Evolutionary conservation across 2,113 vertebrate genomes (phyloP), one percentile per base, ranked within the genome.

Genomic region (Zosterops borbonicus): DNA sequence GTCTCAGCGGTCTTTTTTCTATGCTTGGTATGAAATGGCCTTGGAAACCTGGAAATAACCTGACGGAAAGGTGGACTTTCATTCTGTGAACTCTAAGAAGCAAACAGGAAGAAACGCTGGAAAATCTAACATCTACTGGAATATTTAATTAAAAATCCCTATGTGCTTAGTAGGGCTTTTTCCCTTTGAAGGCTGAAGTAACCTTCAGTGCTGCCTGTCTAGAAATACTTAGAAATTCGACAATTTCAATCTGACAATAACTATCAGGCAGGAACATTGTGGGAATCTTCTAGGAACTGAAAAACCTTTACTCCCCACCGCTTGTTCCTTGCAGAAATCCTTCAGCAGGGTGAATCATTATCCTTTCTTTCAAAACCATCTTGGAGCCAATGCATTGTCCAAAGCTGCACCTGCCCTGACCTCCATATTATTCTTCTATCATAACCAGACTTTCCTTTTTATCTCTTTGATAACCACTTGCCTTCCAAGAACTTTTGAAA

Each of bases 401-500:
- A 74, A 71, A 94, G 70, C 90, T 60, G 79, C 86, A 52, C 78
- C 80, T 78, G 39, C 73, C 70, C 90, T 95, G 95, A 96, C 80
- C 94, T 95, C 83, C 28, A 6, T 27, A 75, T 77, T 78, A 83
- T 84, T 93, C 92, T 73, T 74, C 74, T 95, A 37, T 93, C 67
- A 39, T 24, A 92, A 47, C 70, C 65, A 87, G 76, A 49, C 59
- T 96, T 92, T 50, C 64, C 47, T 92, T 94, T 90, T 90, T 50
- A 86, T 70, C 56, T 59, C 80, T 95, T 94, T 85, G 56, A 81
- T 86, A 92, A 89, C 58, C 68, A n/a, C 90, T 89, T 92, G 71
- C 60, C 95, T 97, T 96, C 91, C 68, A 83, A 83, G 88, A 96
- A 95, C 83, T 94, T 95, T 75, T 64, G 69, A 67, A 89, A 84